Evolutionary conservation across 2,888 invertebrate species (phyloP).

Genomic region (Creontiades dilutus): DNA sequence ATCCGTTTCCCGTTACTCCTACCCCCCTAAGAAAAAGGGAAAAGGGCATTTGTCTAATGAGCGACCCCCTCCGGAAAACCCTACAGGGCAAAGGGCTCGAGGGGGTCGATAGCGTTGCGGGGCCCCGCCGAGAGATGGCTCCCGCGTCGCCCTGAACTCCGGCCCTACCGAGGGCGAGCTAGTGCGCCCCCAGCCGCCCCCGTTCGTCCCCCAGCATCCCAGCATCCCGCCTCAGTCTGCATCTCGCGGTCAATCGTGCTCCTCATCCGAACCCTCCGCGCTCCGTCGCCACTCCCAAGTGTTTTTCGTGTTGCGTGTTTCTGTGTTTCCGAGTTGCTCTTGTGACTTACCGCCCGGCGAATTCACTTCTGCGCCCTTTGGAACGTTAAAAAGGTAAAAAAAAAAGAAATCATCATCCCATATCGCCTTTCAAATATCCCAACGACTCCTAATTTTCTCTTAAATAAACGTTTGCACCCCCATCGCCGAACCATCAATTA

Average conservation of each 20-base stretch:
- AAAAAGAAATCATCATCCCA: too few relatives aligned
- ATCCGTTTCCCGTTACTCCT: background rate
- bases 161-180: conserved; percentile 31
- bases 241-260: conserved; percentile 69
- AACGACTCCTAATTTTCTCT: too few relatives aligned
- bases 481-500: too few relatives aligned
- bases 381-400: too few relatives aligned
- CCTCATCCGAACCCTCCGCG: background rate
- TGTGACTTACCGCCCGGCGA: too few relatives aligned
- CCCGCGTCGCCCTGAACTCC: conserved; percentile 31
- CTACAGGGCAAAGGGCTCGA: conserved; percentile 6
- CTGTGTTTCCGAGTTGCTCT: background rate
- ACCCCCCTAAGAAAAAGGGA: conserved; percentile 11
- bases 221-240: conserved; percentile 70
- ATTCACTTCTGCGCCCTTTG: too few relatives aligned
- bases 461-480: too few relatives aligned
- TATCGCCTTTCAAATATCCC: too few relatives aligned
- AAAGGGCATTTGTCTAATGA: conserved; percentile 38
- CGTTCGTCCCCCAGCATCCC: conserved; percentile 21
- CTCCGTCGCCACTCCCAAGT: background rate
- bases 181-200: conserved; percentile 33
- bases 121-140: conserved; percentile 28
- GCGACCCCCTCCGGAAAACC: conserved; percentile 24
- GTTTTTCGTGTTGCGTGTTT: conserved; percentile 43
- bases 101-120: conserved; percentile 43